Conservation (phyloP, 2,113 vertebrate genomes). For the Chloebia gouldiae region DNA sequence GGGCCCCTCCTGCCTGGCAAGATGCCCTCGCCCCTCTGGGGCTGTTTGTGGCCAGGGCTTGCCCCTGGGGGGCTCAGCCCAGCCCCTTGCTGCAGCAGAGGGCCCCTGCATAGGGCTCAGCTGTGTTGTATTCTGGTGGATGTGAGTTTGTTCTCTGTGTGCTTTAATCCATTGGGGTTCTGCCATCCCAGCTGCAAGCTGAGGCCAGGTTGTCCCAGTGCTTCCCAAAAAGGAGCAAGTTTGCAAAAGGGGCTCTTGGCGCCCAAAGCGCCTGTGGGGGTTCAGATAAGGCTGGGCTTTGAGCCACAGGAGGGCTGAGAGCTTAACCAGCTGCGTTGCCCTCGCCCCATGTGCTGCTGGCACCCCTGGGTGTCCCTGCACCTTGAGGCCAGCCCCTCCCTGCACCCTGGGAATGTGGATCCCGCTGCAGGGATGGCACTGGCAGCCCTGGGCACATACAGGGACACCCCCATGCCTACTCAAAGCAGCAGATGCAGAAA, state of each 20-base stretch:
- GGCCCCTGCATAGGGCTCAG: slow-evolving; percentile 7
- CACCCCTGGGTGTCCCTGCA: not conserved
- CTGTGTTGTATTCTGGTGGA: slow-evolving; percentile 61
- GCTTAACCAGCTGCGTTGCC: not conserved
- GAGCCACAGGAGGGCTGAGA: not conserved
- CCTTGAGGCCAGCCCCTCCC: not conserved
- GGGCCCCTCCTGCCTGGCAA: not conserved
- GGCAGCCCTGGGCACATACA: not conserved
- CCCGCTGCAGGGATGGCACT: not conserved
- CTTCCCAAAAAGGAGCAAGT: not conserved
- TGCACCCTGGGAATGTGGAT: not conserved
- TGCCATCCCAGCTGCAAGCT: not conserved
- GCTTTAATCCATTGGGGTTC: slow-evolving; percentile 36
- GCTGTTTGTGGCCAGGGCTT: not conserved
- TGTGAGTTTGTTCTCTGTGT: slow-evolving; percentile 60
- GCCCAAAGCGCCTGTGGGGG: not conserved
- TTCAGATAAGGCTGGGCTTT: not conserved
- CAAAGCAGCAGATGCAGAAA: slow-evolving; percentile 50
- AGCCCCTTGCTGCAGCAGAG: not conserved
- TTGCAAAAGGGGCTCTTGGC: not conserved
- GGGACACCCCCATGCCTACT: not conserved
- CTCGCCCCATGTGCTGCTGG: not conserved
- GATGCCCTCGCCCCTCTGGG: not conserved
- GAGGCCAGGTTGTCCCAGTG: not conserved
- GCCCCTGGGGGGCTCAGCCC: not conserved